Evolutionary conservation across 1,140 invertebrate species (phyloP), one percentile per base, ranked within the genome.

Genomic region (Helicoverpa armigera): DNA sequence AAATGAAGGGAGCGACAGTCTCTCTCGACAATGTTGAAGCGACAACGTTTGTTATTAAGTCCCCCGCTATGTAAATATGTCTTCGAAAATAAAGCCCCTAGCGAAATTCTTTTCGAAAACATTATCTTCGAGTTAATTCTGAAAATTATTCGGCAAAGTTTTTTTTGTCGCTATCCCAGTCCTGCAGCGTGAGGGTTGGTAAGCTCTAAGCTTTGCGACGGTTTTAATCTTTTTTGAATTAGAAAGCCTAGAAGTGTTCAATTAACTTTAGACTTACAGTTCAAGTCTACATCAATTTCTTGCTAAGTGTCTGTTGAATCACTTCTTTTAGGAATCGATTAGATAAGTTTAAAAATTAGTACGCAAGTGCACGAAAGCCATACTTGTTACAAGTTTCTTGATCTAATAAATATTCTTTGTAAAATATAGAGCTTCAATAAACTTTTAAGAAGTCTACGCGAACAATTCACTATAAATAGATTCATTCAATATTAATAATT

Each of bases 1-100:
- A 85, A 84, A 84, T 86, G 84, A 84, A 84, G 82, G 80, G 85
- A 81, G 79, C 74, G 70, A 79, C 82, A 74, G 79, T 61, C 76
- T 51, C 72, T 58, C 63, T 82, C 82, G 78, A 84, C 78, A 86
- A 82, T 78, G 67, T 78, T 51, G 67, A 69, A 79, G 61, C 69
- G 23, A 61, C 69, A 75, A 76, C 63, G 84, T 70, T 83, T 80
- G 80, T 83, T 83, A 86, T 83, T 83, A 86, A 67, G 54, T 78
- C 54, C 56, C 56, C 54, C 43, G 16, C 69, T 58, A 51, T 69
- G n/a, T 69, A 79, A 78, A 79, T 69, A 58, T 58, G 63, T 16
- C 74, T 77, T 65, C 48, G 31, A 10, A 65, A 77, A 77, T 77
- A 77, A 65, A 54, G 60, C 74, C 74, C 7, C 23, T 50, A 50